Conservation (phyloP, 1,140 invertebrate genomes). For the Copidosoma floridanum region DNA sequence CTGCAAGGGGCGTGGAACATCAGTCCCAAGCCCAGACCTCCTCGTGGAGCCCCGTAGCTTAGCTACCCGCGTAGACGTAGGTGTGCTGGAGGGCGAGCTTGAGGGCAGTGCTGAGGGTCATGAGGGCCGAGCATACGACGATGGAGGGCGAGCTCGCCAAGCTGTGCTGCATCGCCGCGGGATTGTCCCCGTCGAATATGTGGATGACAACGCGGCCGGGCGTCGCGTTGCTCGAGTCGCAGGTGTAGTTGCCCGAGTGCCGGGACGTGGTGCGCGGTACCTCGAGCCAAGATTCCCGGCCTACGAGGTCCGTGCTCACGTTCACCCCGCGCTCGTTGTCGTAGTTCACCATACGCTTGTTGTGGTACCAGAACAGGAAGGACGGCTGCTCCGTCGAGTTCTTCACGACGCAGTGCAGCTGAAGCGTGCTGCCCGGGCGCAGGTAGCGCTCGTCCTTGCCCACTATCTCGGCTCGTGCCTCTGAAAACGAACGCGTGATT, state of each 20-base stretch:
- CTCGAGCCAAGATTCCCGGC: conserved; percentile 63
- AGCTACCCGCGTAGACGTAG: conserved; percentile 27
- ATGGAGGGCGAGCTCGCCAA: conserved; percentile 43
- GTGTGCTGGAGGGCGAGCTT: conserved; percentile 36
- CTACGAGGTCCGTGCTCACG: conserved; percentile 68
- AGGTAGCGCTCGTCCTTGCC: conserved; percentile 83
- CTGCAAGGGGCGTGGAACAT: no score
- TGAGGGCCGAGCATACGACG: conserved; percentile 42
- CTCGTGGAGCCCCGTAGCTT: no score
- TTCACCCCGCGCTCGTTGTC: conserved; percentile 80
- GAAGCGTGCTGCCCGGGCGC: conserved; percentile 78
- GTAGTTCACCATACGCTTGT: conserved; percentile 86
- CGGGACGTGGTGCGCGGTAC: conserved; percentile 66
- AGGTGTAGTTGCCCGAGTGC: conserved; percentile 86
- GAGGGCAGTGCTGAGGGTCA: conserved; percentile 42
- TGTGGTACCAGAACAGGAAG: conserved; percentile 89
- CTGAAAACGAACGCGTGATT: conserved; percentile 64
- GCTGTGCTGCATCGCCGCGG: conserved; percentile 61
- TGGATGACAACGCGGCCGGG: conserved; percentile 81
- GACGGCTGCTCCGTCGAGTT: conserved; percentile 79
- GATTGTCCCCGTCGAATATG: conserved; percentile 76
- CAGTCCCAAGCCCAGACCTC: no score
- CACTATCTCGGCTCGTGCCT: conserved; percentile 80
- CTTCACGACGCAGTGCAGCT: conserved; percentile 75
- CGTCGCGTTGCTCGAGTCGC: conserved; percentile 80